Evolutionary conservation across 1,140 invertebrate species (phyloP).

Genomic region (Ceratina calcarata): DNA sequence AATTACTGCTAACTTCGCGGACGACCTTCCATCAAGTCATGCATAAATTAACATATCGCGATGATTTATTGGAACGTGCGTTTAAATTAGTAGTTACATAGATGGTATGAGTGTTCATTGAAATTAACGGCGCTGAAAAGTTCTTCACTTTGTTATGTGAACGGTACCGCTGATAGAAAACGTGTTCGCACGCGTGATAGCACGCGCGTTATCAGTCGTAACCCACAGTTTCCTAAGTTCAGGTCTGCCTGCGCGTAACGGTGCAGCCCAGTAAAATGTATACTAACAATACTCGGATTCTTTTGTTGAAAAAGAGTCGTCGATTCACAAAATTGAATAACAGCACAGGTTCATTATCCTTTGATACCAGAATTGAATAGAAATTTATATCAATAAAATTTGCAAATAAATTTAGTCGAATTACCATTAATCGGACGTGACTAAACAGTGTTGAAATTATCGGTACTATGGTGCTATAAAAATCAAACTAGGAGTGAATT

Average conservation of each 20-base stretch:
- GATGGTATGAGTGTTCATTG: background rate
- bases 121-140: background rate
- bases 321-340: no score
- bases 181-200: conserved; percentile 5
- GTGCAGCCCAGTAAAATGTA: background rate
- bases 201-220: background rate
- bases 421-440: no score
- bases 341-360: no score
- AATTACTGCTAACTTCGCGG: no score
- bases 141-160: background rate
- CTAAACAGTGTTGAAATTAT: no score
- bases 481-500: no score
- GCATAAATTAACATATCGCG: background rate
- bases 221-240: conserved; percentile 22
- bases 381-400: no score
- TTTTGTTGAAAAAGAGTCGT: background rate
- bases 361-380: no score
- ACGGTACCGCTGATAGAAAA: background rate
- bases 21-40: background rate
- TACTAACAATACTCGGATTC: background rate
- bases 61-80: background rate
- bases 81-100: background rate
- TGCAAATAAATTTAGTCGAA: no score
- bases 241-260: conserved; percentile 3
- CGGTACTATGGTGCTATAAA: no score